A percentile compares a stretch with the other conserved stretches of the same genome.
Conservation (phyloP, 2,888 invertebrate genomes). For the Metalampra italica region DNA sequence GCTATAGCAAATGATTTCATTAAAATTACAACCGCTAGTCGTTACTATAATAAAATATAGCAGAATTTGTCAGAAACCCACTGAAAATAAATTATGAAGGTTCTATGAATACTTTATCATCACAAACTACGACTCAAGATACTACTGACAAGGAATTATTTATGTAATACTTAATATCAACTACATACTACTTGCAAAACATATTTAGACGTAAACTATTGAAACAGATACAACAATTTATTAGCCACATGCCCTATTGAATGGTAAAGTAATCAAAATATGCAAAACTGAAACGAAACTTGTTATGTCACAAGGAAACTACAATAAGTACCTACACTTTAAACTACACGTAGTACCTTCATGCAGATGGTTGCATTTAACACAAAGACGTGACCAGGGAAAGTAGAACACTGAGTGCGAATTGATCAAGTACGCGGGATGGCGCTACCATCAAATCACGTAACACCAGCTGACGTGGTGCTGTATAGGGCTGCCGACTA, state of each 20-base stretch:
- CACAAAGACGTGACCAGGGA: slow-evolving; percentile 41
- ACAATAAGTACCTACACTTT: neutral
- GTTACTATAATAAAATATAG: too few species aligned
- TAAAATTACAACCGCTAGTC: too few species aligned
- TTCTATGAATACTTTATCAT: too few species aligned
- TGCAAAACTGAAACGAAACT: slow-evolving; percentile 9
- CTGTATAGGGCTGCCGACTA: slow-evolving; percentile 6
- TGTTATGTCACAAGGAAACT: slow-evolving; percentile 3
- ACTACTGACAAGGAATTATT: too few species aligned
- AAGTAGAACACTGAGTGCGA: slow-evolving; percentile 47
- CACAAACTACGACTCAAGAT: too few species aligned
- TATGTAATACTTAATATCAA: neutral
- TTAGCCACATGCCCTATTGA: slow-evolving; percentile 1
- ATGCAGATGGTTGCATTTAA: neutral
- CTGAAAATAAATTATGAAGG: too few species aligned
- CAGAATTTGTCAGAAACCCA: too few species aligned
- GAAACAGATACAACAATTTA: neutral
- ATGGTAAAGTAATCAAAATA: slow-evolving; percentile 11
- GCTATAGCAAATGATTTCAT: too few species aligned
- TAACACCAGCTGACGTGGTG: slow-evolving; percentile 15
- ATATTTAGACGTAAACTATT: neutral
- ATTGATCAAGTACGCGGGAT: slow-evolving; percentile 40
- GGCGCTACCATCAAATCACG: slow-evolving; percentile 24
- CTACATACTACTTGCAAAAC: neutral
- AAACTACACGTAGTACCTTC: neutral